A percentile compares a stretch with the other conserved stretches of the same genome.
Evolutionary conservation across 2,888 invertebrate species (phyloP).

Genomic region (Drosophila cracens): DNA sequence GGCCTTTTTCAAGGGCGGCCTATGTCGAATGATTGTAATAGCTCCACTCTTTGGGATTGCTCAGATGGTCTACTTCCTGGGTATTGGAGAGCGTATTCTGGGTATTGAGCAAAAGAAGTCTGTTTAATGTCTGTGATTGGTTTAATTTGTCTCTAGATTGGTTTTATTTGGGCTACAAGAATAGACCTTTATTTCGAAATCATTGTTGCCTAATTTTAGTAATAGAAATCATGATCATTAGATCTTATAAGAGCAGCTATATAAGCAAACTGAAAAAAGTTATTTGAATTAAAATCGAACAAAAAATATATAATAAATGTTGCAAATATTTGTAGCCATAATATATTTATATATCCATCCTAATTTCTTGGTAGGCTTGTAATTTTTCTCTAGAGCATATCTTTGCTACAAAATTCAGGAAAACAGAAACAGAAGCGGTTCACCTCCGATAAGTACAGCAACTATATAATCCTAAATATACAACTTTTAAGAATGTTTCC

Average conservation of each 20-base stretch:
- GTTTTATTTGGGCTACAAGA: too few species aligned
- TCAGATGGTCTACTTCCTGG: conserved; percentile 97
- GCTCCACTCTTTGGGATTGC: conserved; percentile 99
- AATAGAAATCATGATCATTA: too few species aligned
- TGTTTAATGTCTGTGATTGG: conserved; percentile 14
- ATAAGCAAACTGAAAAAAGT: neutral
- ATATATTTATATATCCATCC: neutral
- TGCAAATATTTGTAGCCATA: neutral
- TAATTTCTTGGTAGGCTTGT: neutral
- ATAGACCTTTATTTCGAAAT: neutral
- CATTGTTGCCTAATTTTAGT: too few species aligned
- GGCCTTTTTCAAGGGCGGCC: conserved; percentile 99
- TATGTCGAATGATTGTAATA: conserved; percentile 97
- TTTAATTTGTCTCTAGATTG: too few species aligned
- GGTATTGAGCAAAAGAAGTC: conserved; percentile 72
- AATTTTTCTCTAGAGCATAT: neutral
- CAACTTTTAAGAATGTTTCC: neutral
- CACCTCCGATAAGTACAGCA: neutral
- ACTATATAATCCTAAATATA: neutral
- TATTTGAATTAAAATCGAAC: neutral
- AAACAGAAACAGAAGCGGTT: neutral
- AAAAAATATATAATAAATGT: neutral
- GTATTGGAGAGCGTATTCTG: conserved; percentile 93
- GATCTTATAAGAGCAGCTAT: too few species aligned
- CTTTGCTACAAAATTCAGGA: too few species aligned